Conservation (phyloP, 1,140 invertebrate species). For the Bradynema listronoti region DNA sequence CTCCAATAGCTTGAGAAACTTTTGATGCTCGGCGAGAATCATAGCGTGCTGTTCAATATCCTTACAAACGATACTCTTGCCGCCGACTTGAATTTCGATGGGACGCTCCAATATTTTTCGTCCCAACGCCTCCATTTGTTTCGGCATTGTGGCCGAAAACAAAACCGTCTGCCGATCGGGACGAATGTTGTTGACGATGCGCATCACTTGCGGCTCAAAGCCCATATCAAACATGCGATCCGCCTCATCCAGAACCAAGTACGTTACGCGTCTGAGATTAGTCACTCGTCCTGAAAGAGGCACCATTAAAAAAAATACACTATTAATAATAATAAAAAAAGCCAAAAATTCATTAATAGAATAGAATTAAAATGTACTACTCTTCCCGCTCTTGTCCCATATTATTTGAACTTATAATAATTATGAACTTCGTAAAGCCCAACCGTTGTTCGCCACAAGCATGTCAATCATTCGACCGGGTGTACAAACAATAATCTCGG, state of each 20-base stretch:
- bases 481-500: constrained; percentile 97
- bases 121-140: constrained; percentile 96
- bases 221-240: constrained; percentile 99
- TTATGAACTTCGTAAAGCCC: constrained; percentile 31
- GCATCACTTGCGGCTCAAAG: constrained; percentile 87
- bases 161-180: constrained; percentile 95
- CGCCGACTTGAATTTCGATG: constrained; percentile 82
- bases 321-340: constrained; percentile 12
- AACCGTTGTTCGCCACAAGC: constrained; percentile 90
- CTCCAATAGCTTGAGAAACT: constrained; percentile 93
- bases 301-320: constrained; percentile 2
- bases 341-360: too few species aligned
- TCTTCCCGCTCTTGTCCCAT: too few species aligned
- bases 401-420: too few species aligned
- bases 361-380: too few species aligned
- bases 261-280: constrained; percentile 87
- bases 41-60: constrained; percentile 92
- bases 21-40: constrained; percentile 82
- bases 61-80: constrained; percentile 90
- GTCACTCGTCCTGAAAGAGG: constrained; percentile 72
- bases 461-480: constrained; percentile 99
- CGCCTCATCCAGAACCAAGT: constrained; percentile 94
- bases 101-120: constrained; percentile 85
- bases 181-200: constrained; percentile 91
- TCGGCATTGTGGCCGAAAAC: constrained; percentile 96